A percentile compares a stretch with the other conserved stretches of the same genome.
Conservation (phyloP, 2,888 invertebrate genomes). For the Trilocha varians region DNA sequence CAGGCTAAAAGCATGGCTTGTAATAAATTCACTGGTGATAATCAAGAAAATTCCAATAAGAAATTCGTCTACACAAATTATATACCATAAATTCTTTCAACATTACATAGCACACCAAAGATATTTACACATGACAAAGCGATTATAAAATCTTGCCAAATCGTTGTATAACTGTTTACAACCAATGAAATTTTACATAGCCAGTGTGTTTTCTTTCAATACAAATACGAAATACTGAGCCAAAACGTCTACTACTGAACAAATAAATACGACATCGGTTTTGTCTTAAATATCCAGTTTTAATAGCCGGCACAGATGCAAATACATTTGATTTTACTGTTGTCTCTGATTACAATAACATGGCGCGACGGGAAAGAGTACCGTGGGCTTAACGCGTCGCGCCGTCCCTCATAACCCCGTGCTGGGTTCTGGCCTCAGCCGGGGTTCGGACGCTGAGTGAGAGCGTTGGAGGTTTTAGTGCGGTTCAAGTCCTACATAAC, state of each 20-base stretch:
- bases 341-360: no score
- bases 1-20: no score
- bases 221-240: constrained; percentile 18
- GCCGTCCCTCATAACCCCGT: no score
- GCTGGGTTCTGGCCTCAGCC: no score
- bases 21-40: no score
- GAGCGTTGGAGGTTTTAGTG: no score
- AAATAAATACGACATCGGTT: constrained; percentile 15
- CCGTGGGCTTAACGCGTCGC: no score
- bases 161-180: constrained; percentile 14
- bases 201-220: constrained; percentile 20
- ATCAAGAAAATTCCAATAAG: no score
- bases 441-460: no score
- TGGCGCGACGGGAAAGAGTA: no score
- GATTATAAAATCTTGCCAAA: constrained; percentile 11
- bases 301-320: not conserved
- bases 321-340: not conserved
- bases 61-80: no score
- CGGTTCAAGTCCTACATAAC: no score
- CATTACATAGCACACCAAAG: not conserved
- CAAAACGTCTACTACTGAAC: constrained; percentile 13
- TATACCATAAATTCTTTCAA: constrained; percentile 5
- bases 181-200: constrained; percentile 9
- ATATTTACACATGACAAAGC: not conserved
- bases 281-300: constrained; percentile 11